Percentiles rank a stretch among this genome's conserved stretches.
These are phyloP conservation scores for Momotus momota DNA, from an alignment of 2,797 vertebrate genomes.

Conservation along the genomic window DNA sequence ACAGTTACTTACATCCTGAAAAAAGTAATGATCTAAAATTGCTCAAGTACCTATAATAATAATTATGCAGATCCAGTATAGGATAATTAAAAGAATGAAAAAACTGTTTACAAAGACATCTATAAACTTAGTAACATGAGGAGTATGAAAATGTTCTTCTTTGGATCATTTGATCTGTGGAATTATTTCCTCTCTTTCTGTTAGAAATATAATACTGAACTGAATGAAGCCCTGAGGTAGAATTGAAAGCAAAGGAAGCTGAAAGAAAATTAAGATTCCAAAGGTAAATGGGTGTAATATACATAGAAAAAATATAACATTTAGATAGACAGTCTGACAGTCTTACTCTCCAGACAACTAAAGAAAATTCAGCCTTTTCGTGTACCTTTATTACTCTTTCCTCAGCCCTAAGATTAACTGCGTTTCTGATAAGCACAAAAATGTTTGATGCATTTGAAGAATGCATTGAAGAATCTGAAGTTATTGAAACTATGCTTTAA, in stretches of 20 bases:
- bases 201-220: conserved; percentile 37
- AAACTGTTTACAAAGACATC: not conserved
- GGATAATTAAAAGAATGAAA: not conserved
- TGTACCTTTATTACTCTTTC: not conserved
- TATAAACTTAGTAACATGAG: conserved; percentile 15
- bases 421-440: not conserved
- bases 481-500: not conserved
- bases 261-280: not conserved
- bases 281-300: not conserved
- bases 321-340: not conserved
- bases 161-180: conserved; percentile 23
- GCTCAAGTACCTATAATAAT: not conserved
- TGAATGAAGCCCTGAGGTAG: not conserved
- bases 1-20: not conserved
- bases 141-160: conserved; percentile 51
- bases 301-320: not conserved
- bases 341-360: not conserved
- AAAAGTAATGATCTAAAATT: not conserved
- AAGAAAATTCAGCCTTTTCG: not conserved
- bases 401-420: not conserved
- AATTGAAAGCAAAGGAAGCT: conserved; percentile 18
- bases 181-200: conserved; percentile 52
- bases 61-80: not conserved
- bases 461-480: not conserved
- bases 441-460: not conserved